phyloP scores from a whole-genome alignment of 2,888 invertebrate genomes.

The Eremobia ochroleuca region DNA sequence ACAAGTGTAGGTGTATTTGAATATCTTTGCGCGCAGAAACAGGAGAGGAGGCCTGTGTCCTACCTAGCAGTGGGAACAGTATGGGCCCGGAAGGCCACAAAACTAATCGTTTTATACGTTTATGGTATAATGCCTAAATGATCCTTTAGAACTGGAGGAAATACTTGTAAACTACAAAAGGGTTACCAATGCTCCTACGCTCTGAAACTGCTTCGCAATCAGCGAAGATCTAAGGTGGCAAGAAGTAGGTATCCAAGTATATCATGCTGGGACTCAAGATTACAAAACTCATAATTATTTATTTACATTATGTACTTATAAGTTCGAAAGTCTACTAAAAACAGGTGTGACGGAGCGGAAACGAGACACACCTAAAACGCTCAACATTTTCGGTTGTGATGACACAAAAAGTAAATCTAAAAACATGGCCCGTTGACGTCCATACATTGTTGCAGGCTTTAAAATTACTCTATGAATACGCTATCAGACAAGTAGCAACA shows the following conservation, averaged over 20 bases:
- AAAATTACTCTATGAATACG: slow-evolving; percentile 64
- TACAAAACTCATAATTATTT: slow-evolving; percentile 44
- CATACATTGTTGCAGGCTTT: slow-evolving; percentile 54
- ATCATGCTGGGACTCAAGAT: slow-evolving; percentile 43
- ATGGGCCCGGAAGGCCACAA: background rate
- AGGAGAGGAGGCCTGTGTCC: background rate
- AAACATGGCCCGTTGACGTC: slow-evolving; percentile 8
- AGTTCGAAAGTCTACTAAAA: slow-evolving; percentile 59
- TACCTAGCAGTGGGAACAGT: background rate
- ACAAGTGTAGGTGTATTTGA: background rate
- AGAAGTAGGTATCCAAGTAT: background rate
- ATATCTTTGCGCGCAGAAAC: background rate
- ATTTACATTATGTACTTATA: slow-evolving; percentile 52
- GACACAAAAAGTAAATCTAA: slow-evolving; percentile 55
- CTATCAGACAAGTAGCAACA: slow-evolving; percentile 71
- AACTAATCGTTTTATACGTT: background rate
- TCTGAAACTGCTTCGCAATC: background rate
- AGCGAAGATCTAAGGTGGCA: background rate
- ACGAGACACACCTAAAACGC: slow-evolving; percentile 56
- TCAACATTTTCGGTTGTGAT: slow-evolving; percentile 52
- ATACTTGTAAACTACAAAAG: background rate
- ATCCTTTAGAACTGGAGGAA: background rate
- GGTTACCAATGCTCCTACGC: background rate
- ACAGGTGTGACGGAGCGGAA: slow-evolving; percentile 54
- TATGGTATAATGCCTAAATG: background rate